Evolutionary conservation across 2,113 vertebrate species (phyloP), one percentile per base, ranked within the genome.

Genomic region (Cephalopterus ornatus): DNA sequence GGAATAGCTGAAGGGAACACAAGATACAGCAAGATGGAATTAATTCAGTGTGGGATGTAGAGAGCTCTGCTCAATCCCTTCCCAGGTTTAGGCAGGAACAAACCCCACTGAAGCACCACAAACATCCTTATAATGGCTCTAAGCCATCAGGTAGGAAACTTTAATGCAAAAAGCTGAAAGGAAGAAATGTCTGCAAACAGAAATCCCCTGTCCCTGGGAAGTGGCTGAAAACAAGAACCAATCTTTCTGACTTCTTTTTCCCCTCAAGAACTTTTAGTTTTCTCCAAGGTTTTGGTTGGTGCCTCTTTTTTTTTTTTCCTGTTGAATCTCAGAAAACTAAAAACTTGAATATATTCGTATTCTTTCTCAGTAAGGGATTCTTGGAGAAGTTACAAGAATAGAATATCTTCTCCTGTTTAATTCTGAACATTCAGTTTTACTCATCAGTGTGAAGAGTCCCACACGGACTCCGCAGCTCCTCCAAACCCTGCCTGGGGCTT

Each of bases 301-400:
- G 24, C 11, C 74, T 58, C 24, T 50, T 65, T 76, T 49, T 13
- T 26, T 7, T 50, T 52, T 52, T 52, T 28, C 44, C 61, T 59
- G 23, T 4, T 59, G 23, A 17, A 62, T 44, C 41, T 37, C 68
- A 59, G 39, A 55, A 56, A 68, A 41, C 3, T 0, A 44, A 52
- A 46, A 44, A 4, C 11, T 5, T 22, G 6, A 23, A 0, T 17
- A 6, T 62, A 46, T 67, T 47, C 16, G 3, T 5, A 2, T n/a
- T 32, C n/a, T 44, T 80, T 17, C 26, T n/a, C 80, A 93, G 10
- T 5, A 59, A n/a, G 9, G 18, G 24, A 30, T 28, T 44, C 20
- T 18, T 12, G 17, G 24, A 71, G 30, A 71, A 62, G 15, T 7
- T 35, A n/a, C 8, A 41, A 66, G 37, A 66, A 62, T 1, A 39